Evolutionary conservation across 1,140 invertebrate genomes (phyloP).

Genomic region (Euglossa dilemma): DNA sequence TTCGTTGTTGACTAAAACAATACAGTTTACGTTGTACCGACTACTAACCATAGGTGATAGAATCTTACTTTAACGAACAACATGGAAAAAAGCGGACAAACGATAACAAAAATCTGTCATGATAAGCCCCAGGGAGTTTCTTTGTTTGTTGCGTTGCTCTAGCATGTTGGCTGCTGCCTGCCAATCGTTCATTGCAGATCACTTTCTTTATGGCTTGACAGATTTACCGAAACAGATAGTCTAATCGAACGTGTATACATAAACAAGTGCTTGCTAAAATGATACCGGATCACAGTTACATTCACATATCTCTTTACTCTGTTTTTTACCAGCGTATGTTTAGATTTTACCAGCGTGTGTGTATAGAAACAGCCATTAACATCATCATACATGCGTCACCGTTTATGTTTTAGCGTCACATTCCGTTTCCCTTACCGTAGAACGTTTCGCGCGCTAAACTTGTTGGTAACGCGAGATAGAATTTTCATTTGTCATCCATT

Average conservation of each 20-base stretch:
- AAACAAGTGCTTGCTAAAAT: conserved; percentile 71
- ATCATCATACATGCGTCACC: conserved; percentile 71
- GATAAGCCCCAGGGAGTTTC: conserved; percentile 66
- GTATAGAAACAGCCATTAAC: conserved; percentile 67
- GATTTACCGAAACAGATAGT: conserved; percentile 60
- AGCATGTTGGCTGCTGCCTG: conserved; percentile 82
- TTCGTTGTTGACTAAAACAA: conserved; percentile 51
- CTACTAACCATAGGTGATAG: conserved; percentile 57
- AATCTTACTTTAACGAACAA: conserved; percentile 47
- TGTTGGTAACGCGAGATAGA: conserved; percentile 31
- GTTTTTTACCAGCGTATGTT: conserved; percentile 49
- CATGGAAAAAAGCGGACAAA: conserved; percentile 33
- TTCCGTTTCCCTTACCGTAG: conserved; percentile 53
- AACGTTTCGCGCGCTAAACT: conserved; percentile 21
- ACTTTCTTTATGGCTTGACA: conserved; percentile 68
- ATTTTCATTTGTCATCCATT: conserved; percentile 37
- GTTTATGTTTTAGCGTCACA: conserved; percentile 66
- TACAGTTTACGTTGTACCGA: conserved; percentile 49
- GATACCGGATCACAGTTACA: conserved; percentile 57
- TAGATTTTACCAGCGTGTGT: conserved; percentile 39
- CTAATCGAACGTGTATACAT: conserved; percentile 61
- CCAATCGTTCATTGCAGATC: conserved; percentile 71
- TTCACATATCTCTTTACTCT: conserved; percentile 50
- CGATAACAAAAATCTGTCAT: conserved; percentile 62
- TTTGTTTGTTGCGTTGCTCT: conserved; percentile 79